A percentile compares a stretch with the other conserved stretches of the same genome.
phyloP scores from a whole-genome alignment of 2,888 invertebrate genomes.

The Apotomis betuletana region DNA sequence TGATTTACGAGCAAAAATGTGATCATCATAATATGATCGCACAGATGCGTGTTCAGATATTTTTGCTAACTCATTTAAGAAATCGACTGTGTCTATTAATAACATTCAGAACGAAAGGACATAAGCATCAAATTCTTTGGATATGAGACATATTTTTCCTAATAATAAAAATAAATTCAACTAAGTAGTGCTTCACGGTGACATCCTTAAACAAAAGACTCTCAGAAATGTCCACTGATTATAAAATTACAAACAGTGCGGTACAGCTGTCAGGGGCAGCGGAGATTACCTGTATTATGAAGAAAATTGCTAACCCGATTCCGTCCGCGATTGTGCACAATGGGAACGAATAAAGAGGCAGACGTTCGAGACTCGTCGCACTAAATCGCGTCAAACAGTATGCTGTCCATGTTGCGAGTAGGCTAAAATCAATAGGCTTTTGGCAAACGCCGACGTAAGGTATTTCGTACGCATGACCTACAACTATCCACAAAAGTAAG shows the following conservation, averaged over 20 bases:
- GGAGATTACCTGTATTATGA: slow-evolving; percentile 40
- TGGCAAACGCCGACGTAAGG: too few species aligned
- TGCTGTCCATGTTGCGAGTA: too few species aligned
- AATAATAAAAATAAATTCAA: neutral
- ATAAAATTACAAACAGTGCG: slow-evolving; percentile 16
- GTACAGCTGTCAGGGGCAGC: slow-evolving; percentile 36
- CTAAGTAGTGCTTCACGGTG: neutral
- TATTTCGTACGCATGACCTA: too few species aligned
- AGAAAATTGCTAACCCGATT: slow-evolving; percentile 44
- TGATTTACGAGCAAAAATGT: too few species aligned
- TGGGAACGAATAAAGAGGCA: slow-evolving; percentile 39
- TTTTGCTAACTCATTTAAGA: too few species aligned
- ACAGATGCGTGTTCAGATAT: too few species aligned
- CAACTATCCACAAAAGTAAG: too few species aligned
- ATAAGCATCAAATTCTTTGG: too few species aligned
- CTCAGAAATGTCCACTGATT: slow-evolving; percentile 28
- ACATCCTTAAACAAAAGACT: slow-evolving; percentile 12
- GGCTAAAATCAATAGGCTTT: too few species aligned
- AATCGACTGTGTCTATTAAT: too few species aligned
- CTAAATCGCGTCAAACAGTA: slow-evolving; percentile 22
- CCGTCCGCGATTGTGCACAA: slow-evolving; percentile 41
- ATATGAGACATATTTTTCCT: neutral
- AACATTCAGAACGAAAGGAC: too few species aligned
- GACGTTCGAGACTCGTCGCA: slow-evolving; percentile 28
- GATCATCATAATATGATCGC: too few species aligned